phyloP scores from a whole-genome alignment of 2,113 vertebrate genomes.

The Spea multiplicata region DNA sequence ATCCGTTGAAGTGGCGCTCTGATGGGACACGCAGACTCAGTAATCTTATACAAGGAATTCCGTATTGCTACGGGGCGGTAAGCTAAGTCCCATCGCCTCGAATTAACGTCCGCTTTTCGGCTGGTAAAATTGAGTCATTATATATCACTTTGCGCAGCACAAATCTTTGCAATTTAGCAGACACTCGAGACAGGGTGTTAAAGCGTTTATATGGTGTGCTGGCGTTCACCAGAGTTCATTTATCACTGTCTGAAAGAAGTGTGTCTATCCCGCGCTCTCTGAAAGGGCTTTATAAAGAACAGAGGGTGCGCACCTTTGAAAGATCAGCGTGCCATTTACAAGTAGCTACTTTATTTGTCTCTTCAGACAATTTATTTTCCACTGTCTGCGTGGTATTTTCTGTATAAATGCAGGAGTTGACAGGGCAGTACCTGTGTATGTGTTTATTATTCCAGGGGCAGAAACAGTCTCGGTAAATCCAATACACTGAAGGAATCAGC shows the following conservation, averaged over 20 bases:
- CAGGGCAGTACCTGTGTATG: background rate
- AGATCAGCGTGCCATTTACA: constrained; percentile 45
- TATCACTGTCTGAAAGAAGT: constrained; percentile 46
- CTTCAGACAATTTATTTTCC: constrained; percentile 43
- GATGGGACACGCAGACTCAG: background rate
- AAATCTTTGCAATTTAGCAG: constrained; percentile 45
- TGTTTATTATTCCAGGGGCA: background rate
- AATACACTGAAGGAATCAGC: no score
- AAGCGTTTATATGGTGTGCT: constrained; percentile 46
- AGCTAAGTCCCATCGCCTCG: background rate
- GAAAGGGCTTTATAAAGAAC: constrained; percentile 43
- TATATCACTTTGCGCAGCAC: constrained; percentile 44
- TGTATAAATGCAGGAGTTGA: constrained; percentile 16
- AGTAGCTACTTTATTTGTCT: constrained; percentile 40
- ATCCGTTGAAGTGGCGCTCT: background rate
- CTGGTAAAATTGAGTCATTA: constrained; percentile 41
- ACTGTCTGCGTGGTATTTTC: constrained; percentile 1
- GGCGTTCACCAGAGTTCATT: constrained; percentile 33
- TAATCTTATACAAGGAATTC: background rate
- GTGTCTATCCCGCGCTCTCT: constrained; percentile 42
- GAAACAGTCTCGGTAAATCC: no score
- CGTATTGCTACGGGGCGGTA: background rate
- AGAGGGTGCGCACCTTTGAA: constrained; percentile 41
- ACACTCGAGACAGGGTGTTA: constrained; percentile 38
- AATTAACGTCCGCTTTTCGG: constrained; percentile 29